Base-by-base conservation (phyloP, 1,140 invertebrate species). In the Aphaenogaster ashmeadi region DNA sequence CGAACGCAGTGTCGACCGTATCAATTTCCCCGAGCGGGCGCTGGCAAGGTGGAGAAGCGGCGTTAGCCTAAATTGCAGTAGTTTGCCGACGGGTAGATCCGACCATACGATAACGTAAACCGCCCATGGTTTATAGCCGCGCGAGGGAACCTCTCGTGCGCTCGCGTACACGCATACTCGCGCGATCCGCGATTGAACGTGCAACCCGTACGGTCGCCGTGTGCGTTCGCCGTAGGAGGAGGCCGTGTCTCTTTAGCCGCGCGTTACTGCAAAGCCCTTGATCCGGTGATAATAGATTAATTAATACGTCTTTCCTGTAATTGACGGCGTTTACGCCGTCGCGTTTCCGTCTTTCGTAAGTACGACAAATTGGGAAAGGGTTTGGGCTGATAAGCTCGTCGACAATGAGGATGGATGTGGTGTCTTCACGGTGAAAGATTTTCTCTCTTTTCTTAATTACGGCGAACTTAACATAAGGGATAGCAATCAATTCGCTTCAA, bases 101-200 rank as follows among this genome's bases (percentile, higher is more conserved):
- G 85, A 50, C 85, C 74, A 83, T 88, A 91, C 90, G 90, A 91
- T 91, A 91, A 91, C 89, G 89, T 91, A 91, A 91, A 91, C 89
- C 90, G 71, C 80, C 41, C 80, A 89, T 91, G 85, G 90, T 91
- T 91, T 91, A 91, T 91, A 85, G 88, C 85, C 71, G 85, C 54
- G 54, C 38, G 54, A 87, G 60, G 87, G 87, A 44, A 47, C 81
- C 77, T 58, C 50, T 38, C 69, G 21, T 54, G 62, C 52, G 77
- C 67, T 77, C 86, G 75, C 54, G 74, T 74, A 85, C 89, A 72
- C 75, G 71, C 89, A 90, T 66, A 90, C 58, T 60, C 60, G 60
- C 87, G 74, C 15, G 56, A 60, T 33, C 9, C 44, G 33, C 58
- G 41, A 56, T 21, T 74, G 62, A 56, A 54, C 56, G 71, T 84